These are phyloP conservation scores for Eulemur coronatus DNA, from an alignment of 2,797 vertebrate species.

Conservation along the genomic window DNA sequence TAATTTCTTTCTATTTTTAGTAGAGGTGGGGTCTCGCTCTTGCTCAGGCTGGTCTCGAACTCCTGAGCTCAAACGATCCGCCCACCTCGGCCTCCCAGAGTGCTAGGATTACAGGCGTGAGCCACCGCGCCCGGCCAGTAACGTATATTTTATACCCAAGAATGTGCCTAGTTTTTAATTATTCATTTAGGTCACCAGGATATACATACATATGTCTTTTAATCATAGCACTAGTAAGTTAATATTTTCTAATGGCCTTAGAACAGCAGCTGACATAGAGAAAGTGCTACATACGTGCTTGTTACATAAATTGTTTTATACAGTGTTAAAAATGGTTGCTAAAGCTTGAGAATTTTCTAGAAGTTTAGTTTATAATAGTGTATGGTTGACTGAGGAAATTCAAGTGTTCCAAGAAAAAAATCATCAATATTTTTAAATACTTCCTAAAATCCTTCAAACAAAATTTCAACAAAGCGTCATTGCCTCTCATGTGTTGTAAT, in stretches of 20 bases:
- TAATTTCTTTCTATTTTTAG: no score
- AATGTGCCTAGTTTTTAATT: neutral
- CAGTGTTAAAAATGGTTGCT: neutral
- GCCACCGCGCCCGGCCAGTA: no score
- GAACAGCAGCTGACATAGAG: neutral
- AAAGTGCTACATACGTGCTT: neutral
- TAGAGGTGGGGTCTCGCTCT: no score
- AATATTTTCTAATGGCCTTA: neutral
- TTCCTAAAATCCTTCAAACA: slow-evolving; percentile 15
- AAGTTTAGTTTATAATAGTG: neutral
- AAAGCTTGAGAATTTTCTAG: neutral
- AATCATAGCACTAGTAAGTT: neutral
- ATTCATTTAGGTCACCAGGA: neutral
- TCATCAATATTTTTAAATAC: neutral
- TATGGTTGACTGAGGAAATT: neutral
- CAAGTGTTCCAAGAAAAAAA: neutral
- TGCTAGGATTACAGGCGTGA: no score
- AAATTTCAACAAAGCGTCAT: slow-evolving; percentile 26
- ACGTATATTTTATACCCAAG: neutral
- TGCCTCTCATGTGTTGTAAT: slow-evolving; percentile 2
- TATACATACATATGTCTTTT: neutral
- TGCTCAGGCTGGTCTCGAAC: no score
- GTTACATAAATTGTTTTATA: neutral
- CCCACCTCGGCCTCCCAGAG: no score
- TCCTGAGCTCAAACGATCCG: no score